Conservation (phyloP, 2,113 vertebrate species). For the Psilopsiagon aurifrons region DNA sequence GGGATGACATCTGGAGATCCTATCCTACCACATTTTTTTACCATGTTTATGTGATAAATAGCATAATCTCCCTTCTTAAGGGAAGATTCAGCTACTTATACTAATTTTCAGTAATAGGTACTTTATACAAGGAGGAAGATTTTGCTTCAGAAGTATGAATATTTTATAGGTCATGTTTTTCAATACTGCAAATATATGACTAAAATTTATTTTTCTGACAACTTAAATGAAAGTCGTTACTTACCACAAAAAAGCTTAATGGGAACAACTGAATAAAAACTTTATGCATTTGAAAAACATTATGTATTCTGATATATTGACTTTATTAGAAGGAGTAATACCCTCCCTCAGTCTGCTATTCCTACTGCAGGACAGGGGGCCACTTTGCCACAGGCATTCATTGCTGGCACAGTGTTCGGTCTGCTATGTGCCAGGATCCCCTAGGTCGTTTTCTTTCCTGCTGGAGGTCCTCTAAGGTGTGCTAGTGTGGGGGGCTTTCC, state of each 20-base stretch:
- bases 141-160: neutral
- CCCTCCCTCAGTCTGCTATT: neutral
- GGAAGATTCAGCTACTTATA: neutral
- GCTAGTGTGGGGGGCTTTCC: neutral
- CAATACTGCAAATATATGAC: neutral
- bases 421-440: neutral
- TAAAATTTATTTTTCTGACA: neutral
- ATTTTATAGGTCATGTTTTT: neutral
- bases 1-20: neutral
- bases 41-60: neutral
- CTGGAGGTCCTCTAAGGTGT: neutral
- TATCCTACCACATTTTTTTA: neutral
- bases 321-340: neutral
- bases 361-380: neutral
- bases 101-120: neutral
- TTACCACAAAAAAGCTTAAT: neutral
- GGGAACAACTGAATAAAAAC: neutral
- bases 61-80: neutral
- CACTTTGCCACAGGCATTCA: neutral
- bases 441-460: neutral
- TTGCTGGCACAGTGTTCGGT: neutral
- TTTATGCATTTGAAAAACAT: neutral
- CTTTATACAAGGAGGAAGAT: neutral
- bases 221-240: neutral
- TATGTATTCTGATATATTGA: neutral